phyloP scores from a whole-genome alignment of 2,113 vertebrate genomes.

The Motacilla tschutschensis region DNA sequence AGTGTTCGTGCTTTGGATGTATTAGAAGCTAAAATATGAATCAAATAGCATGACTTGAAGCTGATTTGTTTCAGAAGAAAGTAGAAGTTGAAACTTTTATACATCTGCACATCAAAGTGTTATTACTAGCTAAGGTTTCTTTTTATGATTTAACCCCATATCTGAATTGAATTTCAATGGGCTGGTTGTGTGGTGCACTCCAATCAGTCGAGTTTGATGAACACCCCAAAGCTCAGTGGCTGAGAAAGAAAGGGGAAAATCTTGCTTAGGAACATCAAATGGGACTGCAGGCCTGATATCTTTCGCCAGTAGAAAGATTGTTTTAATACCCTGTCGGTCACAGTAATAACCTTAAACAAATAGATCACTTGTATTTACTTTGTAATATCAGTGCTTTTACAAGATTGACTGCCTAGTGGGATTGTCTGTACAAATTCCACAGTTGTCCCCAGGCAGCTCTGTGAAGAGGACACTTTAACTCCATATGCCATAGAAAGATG shows the following conservation, averaged over 20 bases:
- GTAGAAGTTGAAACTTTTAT: conserved; percentile 64
- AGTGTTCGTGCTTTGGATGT: conserved; percentile 29
- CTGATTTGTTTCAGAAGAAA: conserved; percentile 61
- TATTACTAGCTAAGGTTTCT: conserved; percentile 52
- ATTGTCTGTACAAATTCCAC: conserved; percentile 74
- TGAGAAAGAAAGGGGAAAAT: conserved; percentile 45
- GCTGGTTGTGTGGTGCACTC: conserved; percentile 4
- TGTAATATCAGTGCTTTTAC: conserved; percentile 76
- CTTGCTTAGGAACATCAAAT: conserved; percentile 56
- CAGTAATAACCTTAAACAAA: conserved; percentile 78
- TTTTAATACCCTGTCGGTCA: conserved; percentile 71
- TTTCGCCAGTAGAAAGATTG: conserved; percentile 70
- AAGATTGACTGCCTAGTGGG: conserved; percentile 71
- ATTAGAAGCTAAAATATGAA: conserved; percentile 64
- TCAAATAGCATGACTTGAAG: conserved; percentile 56
- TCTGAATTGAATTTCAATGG: conserved; percentile 65
- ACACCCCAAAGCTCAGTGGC: conserved; percentile 44
- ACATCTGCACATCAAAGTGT: conserved; percentile 64
- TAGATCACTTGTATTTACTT: conserved; percentile 76
- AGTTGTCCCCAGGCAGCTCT: conserved; percentile 62
- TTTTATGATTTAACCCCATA: conserved; percentile 49
- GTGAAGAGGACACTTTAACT: conserved; percentile 68
- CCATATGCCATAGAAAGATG: conserved; percentile 57
- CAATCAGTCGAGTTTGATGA: conserved; percentile 40
- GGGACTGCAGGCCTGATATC: conserved; percentile 42